Conservation (phyloP, 2,113 vertebrate genomes). For the Numida meleagris region DNA sequence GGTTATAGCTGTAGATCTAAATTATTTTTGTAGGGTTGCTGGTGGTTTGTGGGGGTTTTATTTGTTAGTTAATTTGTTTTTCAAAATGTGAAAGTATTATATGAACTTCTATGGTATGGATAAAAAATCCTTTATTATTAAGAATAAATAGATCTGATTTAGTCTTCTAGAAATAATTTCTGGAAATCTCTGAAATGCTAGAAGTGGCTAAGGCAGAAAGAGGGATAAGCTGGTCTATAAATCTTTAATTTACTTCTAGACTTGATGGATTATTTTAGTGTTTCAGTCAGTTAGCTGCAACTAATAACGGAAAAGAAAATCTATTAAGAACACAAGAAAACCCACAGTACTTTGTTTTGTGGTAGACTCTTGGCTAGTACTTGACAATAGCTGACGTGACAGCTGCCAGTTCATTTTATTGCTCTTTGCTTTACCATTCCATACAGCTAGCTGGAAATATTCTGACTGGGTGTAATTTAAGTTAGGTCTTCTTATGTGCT, state of each 20-base stretch:
- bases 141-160: neutral
- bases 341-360: neutral
- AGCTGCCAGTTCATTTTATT: neutral
- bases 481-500: neutral
- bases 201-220: neutral
- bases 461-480: neutral
- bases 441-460: neutral
- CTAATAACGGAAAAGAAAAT: slow-evolving; percentile 5
- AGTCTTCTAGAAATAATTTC: neutral
- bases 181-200: neutral
- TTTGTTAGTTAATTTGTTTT: neutral
- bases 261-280: neutral
- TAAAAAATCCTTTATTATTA: neutral
- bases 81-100: neutral
- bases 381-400: neutral
- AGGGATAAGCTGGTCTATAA: neutral
- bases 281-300: neutral
- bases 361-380: neutral
- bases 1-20: neutral
- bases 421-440: neutral
- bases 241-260: neutral
- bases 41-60: neutral
- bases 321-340: neutral
- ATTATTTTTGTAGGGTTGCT: neutral
- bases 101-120: neutral